Evolutionary conservation across 53 echinoderm and acorn worm species (phyloP).

Genomic region (Crossaster papposus): DNA sequence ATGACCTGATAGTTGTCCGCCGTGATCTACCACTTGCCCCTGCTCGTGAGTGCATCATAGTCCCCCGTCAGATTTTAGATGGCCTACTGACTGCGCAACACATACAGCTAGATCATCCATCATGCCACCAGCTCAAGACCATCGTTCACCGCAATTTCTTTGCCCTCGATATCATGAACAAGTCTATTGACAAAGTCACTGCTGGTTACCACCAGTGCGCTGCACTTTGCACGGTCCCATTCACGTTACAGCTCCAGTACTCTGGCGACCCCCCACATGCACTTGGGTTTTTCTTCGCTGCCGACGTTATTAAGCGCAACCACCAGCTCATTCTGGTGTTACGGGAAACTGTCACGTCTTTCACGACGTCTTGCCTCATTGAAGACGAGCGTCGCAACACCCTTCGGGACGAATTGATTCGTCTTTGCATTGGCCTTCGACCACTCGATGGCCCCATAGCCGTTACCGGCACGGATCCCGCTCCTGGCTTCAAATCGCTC

Average conservation of each 20-base stretch:
- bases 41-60: slow-evolving; percentile 59
- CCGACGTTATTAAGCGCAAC: slow-evolving; percentile 66
- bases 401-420: slow-evolving; percentile 63
- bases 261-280: slow-evolving; percentile 59
- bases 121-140: slow-evolving; percentile 54
- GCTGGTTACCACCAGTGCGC: slow-evolving; percentile 53
- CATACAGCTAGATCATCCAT: slow-evolving; percentile 69
- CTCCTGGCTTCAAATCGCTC: slow-evolving; percentile 60
- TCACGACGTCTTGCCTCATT: neutral
- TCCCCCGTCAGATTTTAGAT: neutral
- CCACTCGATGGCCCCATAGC: slow-evolving; percentile 63
- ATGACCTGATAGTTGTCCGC: slow-evolving; percentile 72
- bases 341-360: slow-evolving; percentile 59
- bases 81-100: slow-evolving; percentile 71
- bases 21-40: slow-evolving; percentile 46
- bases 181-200: slow-evolving; percentile 48
- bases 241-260: slow-evolving; percentile 29
- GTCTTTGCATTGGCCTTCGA: slow-evolving; percentile 60
- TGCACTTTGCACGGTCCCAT: neutral
- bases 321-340: slow-evolving; percentile 68
- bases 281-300: slow-evolving; percentile 68
- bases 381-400: slow-evolving; percentile 57
- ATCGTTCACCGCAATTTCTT: slow-evolving; percentile 63
- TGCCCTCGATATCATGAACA: slow-evolving; percentile 80
- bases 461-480: slow-evolving; percentile 63